A percentile compares a stretch with the other conserved stretches of the same genome.
Evolutionary conservation across 2,888 invertebrate species (phyloP).

Genomic region (Philereme transversata): DNA sequence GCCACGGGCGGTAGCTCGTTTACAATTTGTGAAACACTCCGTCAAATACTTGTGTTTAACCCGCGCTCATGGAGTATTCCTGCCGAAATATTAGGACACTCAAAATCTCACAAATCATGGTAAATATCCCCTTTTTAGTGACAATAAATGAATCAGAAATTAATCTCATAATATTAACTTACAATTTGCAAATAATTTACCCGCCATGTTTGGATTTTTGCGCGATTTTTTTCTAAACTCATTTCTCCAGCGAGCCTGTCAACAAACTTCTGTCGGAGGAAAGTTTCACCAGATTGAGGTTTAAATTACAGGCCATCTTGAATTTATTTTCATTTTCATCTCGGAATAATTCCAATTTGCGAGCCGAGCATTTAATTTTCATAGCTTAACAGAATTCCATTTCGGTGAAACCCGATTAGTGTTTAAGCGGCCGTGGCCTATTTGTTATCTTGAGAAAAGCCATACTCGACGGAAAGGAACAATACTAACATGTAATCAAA

Average conservation of each 20-base stretch:
- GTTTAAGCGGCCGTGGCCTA: slow-evolving; percentile 66
- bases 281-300: slow-evolving; percentile 56
- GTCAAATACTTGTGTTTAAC: no score
- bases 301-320: slow-evolving; percentile 59
- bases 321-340: slow-evolving; percentile 68
- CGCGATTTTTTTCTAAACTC: slow-evolving; percentile 30
- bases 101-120: no score
- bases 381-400: slow-evolving; percentile 69
- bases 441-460: slow-evolving; percentile 66
- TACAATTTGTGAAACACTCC: no score
- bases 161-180: no score
- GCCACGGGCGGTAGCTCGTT: no score
- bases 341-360: slow-evolving; percentile 64
- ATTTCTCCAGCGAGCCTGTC: slow-evolving; percentile 37
- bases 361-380: slow-evolving; percentile 66
- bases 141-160: no score
- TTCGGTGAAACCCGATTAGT: slow-evolving; percentile 66
- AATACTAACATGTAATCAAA: slow-evolving; percentile 31
- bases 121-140: no score
- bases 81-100: no score
- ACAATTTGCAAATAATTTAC: neutral
- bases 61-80: no score
- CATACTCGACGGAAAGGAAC: slow-evolving; percentile 44
- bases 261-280: slow-evolving; percentile 51
- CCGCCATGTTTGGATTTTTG: slow-evolving; percentile 10